Evolutionary conservation across 2,888 invertebrate genomes (phyloP).

Genomic region (Diarsia brunnea): DNA sequence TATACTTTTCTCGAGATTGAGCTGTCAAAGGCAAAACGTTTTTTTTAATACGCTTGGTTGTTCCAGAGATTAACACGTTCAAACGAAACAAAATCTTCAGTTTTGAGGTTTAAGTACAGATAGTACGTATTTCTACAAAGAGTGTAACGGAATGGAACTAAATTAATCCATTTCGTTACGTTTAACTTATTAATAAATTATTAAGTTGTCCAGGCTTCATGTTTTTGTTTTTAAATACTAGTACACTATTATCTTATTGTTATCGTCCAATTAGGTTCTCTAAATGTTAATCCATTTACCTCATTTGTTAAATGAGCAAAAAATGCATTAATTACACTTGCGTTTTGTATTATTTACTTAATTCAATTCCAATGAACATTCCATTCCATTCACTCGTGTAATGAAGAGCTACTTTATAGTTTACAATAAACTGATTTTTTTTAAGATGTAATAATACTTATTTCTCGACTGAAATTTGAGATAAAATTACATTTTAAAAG

Average conservation of each 20-base stretch:
- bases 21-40: background rate
- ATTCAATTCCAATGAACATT: background rate
- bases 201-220: slow-evolving; percentile 5
- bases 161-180: slow-evolving; percentile 10
- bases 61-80: no score
- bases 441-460: background rate
- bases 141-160: background rate
- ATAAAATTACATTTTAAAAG: no score
- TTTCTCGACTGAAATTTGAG: background rate
- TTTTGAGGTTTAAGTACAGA: background rate
- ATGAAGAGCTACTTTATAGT: background rate
- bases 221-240: slow-evolving; percentile 12
- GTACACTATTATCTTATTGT: background rate
- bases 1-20: background rate
- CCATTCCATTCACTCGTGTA: background rate
- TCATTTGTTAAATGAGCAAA: background rate
- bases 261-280: background rate
- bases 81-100: background rate
- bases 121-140: background rate
- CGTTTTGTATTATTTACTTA: background rate
- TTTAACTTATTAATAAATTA: background rate
- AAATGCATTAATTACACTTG: background rate
- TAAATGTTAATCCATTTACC: background rate
- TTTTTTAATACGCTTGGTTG: background rate
- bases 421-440: background rate